Conservation (phyloP, 2,797 vertebrate genomes). For the Calcarius lapponicus region DNA sequence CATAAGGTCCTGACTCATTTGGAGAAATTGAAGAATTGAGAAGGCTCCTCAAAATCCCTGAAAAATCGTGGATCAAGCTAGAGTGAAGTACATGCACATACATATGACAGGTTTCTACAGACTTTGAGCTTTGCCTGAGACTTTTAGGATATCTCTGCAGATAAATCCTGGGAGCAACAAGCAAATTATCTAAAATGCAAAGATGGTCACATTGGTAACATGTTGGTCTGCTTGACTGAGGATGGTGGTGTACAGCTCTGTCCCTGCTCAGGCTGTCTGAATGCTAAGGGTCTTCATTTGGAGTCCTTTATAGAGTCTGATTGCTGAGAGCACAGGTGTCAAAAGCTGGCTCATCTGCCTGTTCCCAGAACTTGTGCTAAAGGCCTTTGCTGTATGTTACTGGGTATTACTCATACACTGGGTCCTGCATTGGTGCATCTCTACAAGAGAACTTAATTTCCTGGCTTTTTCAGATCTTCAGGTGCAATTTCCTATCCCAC, state of each 20-base stretch:
- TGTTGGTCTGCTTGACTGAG: not conserved
- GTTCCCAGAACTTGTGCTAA: not conserved
- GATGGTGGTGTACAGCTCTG: not conserved
- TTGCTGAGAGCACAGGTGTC: not conserved
- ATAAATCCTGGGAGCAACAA: not conserved
- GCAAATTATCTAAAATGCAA: not conserved
- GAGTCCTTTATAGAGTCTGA: not conserved
- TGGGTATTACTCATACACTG: not conserved
- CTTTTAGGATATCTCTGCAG: not conserved
- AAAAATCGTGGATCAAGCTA: not conserved
- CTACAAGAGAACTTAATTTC: not conserved
- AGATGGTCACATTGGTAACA: rapidly evolving
- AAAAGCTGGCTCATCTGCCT: not conserved
- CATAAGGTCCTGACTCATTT: not conserved
- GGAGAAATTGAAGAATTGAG: not conserved
- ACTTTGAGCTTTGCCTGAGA: not conserved
- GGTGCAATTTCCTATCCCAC: not conserved
- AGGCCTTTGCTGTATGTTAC: not conserved
- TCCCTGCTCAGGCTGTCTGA: not conserved
- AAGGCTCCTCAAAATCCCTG: not conserved
- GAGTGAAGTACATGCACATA: rapidly evolving
- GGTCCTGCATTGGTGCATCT: not conserved
- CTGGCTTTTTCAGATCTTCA: not conserved
- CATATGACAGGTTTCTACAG: not conserved
- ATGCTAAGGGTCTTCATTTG: not conserved